phyloP scores from a whole-genome alignment of 2,113 vertebrate genomes.

The Motacilla alba region DNA sequence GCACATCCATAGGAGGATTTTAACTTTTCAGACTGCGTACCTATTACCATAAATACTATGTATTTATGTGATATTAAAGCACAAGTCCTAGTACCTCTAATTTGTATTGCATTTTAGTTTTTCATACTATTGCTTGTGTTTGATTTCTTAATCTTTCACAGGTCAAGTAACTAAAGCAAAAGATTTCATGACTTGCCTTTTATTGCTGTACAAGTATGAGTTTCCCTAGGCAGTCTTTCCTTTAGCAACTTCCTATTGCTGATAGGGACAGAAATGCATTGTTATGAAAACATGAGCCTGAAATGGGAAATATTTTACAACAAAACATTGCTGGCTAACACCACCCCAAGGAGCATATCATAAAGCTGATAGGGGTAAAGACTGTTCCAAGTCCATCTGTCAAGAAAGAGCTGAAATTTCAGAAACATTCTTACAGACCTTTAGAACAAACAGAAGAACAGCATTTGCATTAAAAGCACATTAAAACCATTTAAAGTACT shows the following conservation, averaged over 20 bases:
- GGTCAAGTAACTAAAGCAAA: background rate
- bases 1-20: background rate
- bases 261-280: background rate
- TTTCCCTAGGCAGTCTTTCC: background rate
- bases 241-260: background rate
- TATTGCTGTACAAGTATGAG: background rate
- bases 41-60: background rate
- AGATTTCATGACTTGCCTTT: background rate
- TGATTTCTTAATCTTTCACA: background rate
- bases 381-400: slow-evolving; percentile 68
- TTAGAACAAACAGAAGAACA: slow-evolving; percentile 63
- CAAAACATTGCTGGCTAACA: background rate
- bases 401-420: background rate
- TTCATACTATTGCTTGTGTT: background rate
- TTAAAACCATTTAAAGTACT: slow-evolving; percentile 42
- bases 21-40: background rate
- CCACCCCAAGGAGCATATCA: background rate
- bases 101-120: background rate
- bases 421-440: slow-evolving; percentile 58
- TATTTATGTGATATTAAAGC: background rate
- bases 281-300: background rate
- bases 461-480: slow-evolving; percentile 62
- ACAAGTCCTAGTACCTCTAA: background rate
- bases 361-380: slow-evolving; percentile 3
- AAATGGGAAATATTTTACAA: background rate